phyloP scores from a whole-genome alignment of 2,888 invertebrate genomes.

The Sarcophaga variegata region DNA sequence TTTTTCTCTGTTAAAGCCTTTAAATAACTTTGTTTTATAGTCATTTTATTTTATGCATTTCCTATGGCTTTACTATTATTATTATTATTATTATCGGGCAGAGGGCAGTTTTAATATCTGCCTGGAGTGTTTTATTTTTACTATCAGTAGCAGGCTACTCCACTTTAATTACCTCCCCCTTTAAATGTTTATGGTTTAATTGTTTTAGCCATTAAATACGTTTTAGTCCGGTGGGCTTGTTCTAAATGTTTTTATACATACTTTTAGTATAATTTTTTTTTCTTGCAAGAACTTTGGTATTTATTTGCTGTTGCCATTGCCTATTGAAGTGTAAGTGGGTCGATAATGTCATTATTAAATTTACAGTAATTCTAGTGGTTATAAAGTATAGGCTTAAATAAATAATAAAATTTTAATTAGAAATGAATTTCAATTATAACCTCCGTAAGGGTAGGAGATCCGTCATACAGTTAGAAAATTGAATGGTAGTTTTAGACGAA shows the following conservation, averaged over 20 bases:
- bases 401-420: background rate
- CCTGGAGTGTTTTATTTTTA: too few relatives aligned
- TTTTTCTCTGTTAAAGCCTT: too few relatives aligned
- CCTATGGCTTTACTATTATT: too few relatives aligned
- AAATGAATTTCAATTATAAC: too few relatives aligned
- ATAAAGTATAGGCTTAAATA: background rate
- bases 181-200: too few relatives aligned
- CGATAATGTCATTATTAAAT: constrained; percentile 52
- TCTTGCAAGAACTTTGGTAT: constrained; percentile 26
- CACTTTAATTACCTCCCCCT: too few relatives aligned
- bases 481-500: too few relatives aligned
- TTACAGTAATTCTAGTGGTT: background rate
- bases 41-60: too few relatives aligned
- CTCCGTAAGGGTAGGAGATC: too few relatives aligned
- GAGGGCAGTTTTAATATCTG: background rate
- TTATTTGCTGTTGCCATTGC: constrained; percentile 26
- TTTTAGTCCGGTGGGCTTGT: background rate
- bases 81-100: background rate
- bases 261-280: background rate
- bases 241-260: background rate
- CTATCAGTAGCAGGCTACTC: too few relatives aligned
- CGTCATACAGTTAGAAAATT: too few relatives aligned
- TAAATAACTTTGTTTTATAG: too few relatives aligned
- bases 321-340: constrained; percentile 65
- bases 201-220: background rate